Evolutionary conservation across 2,888 invertebrate genomes (phyloP).

Genomic region (Tanypteryx hageni): DNA sequence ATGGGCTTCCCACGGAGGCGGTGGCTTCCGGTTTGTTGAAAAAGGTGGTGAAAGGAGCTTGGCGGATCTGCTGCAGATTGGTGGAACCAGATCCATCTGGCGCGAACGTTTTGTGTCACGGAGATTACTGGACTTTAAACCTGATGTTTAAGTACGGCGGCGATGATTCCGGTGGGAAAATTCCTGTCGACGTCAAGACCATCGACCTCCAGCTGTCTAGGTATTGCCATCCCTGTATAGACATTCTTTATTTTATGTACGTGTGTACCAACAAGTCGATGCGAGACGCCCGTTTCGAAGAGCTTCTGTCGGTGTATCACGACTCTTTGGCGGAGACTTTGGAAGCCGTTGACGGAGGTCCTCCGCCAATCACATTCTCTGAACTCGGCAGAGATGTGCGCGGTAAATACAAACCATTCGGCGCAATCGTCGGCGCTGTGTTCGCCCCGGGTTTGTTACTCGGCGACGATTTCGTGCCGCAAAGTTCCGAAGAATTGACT

Average conservation of each 20-base stretch:
- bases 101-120: neutral
- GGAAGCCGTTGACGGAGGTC: neutral
- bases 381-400: constrained; percentile 19
- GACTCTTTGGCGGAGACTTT: constrained; percentile 1
- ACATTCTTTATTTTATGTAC: constrained; percentile 56
- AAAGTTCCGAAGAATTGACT: neutral
- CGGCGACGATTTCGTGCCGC: neutral
- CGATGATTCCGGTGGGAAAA: neutral
- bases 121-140: constrained; percentile 40
- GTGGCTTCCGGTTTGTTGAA: constrained; percentile 19
- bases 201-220: constrained; percentile 57
- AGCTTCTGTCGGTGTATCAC: constrained; percentile 35
- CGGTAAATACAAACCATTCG: constrained; percentile 24
- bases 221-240: constrained; percentile 36
- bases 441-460: constrained; percentile 21
- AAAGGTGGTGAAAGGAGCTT: neutral
- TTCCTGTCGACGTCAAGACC: constrained; percentile 39
- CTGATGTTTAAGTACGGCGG: constrained; percentile 19
- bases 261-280: constrained; percentile 17
- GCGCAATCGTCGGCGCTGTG: neutral
- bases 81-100: neutral
- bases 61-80: constrained; percentile 5
- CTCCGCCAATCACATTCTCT: neutral
- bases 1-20: constrained; percentile 11
- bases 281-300: neutral